phyloP scores from a whole-genome alignment of 2,113 vertebrate genomes.

The Telmatochromis sp. region DNA sequence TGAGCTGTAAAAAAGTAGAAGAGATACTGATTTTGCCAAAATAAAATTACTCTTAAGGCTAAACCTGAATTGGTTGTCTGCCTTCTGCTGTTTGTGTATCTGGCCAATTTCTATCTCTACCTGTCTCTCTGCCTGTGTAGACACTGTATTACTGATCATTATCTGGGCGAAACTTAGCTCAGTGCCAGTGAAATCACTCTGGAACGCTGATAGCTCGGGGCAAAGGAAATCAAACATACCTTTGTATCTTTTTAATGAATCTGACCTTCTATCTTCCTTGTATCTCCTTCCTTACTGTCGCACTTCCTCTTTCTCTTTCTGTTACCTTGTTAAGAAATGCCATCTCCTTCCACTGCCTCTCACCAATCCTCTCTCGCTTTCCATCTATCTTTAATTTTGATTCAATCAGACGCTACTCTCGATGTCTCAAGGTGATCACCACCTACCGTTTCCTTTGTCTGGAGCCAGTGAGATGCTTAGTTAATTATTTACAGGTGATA shows the following conservation, averaged over 20 bases:
- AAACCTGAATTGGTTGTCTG: background rate
- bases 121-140: conserved; percentile 4
- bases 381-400: conserved; percentile 36
- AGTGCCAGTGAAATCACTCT: conserved; percentile 22
- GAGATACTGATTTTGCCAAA: background rate
- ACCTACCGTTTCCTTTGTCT: background rate
- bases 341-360: background rate
- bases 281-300: conserved; percentile 28
- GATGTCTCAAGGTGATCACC: conserved; percentile 49
- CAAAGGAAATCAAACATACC: conserved; percentile 47
- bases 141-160: conserved; percentile 54
- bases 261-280: conserved; percentile 48
- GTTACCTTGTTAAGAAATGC: conserved; percentile 45
- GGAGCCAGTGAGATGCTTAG: conserved; percentile 15
- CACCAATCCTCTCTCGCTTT: background rate
- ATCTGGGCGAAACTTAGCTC: conserved; percentile 41
- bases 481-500: conserved; percentile 32
- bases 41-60: background rate
- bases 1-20: background rate
- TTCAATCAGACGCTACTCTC: conserved; percentile 17
- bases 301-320: conserved; percentile 8
- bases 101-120: background rate
- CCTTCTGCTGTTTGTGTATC: background rate
- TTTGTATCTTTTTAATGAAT: conserved; percentile 65
- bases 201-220: conserved; percentile 26